Conservation (phyloP, 1,140 invertebrate genomes). For the Drosophila equinoxialis region DNA sequence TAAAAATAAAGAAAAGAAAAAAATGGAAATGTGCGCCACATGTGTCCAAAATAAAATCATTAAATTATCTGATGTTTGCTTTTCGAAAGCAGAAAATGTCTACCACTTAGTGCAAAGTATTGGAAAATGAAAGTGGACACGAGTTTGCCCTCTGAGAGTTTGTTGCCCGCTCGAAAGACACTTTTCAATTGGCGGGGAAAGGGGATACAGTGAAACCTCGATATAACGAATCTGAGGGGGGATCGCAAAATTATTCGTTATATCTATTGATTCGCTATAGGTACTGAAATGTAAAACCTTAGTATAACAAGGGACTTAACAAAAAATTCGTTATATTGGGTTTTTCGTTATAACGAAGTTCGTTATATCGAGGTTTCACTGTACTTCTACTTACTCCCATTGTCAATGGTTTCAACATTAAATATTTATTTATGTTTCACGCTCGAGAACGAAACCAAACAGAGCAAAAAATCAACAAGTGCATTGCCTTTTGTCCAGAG, state of each 20-base stretch:
- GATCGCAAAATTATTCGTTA: too few species aligned
- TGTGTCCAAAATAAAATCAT: slow-evolving; percentile 32
- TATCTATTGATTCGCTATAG: too few species aligned
- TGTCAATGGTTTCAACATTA: slow-evolving; percentile 54
- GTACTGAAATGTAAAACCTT: too few species aligned
- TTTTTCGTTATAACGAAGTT: too few species aligned
- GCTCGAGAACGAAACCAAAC: slow-evolving; percentile 33
- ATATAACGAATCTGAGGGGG: too few species aligned
- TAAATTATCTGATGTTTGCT: slow-evolving; percentile 37
- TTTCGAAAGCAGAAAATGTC: slow-evolving; percentile 32
- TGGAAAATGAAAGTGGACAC: slow-evolving; percentile 37
- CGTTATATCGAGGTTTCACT: too few species aligned
- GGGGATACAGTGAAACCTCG: too few species aligned
- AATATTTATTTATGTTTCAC: slow-evolving; percentile 68
- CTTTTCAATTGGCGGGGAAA: neutral
- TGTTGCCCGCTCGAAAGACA: slow-evolving; percentile 45
- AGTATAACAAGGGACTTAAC: too few species aligned
- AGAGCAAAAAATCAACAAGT: slow-evolving; percentile 53
- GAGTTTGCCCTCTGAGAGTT: slow-evolving; percentile 34
- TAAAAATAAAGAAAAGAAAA: slow-evolving; percentile 8
- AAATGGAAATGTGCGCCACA: slow-evolving; percentile 1
- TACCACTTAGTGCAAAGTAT: slow-evolving; percentile 49
- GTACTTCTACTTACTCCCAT: slow-evolving; percentile 23
- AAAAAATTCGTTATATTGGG: too few species aligned
- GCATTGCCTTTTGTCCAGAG: slow-evolving; percentile 14